Evolutionary conservation across 2,113 vertebrate genomes (phyloP), one percentile per base, ranked within the genome.

Genomic region (Bufo bufo): DNA sequence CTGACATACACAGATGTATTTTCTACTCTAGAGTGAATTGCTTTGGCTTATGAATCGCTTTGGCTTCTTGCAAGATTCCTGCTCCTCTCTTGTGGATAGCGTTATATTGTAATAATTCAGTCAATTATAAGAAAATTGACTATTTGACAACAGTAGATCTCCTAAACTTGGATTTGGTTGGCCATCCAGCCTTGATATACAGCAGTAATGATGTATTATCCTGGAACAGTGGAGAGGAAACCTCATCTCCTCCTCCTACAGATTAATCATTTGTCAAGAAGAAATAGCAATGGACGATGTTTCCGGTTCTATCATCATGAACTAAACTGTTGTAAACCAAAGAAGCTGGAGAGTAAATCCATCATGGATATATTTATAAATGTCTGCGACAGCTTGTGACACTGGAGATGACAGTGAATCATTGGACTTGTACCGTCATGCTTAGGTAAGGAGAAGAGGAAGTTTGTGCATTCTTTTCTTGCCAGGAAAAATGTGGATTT

Each of bases 401-500:
- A 10, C 14, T 54, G 82, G 19, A 1, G 13, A 71, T 71, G 58
- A 49, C 65, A 33, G 82, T 84, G 82, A 54, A 71, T 84, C 63
- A 69, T 84, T 66, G 65, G 23, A 17, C 47, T 50, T 17, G 43
- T 66, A 49, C 19, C 63, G 61, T 83, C 61, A 83, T 83, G 61
- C 61, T 83, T 83, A 69, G 81, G 47, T 83, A 66, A 81, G 77
- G 16, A 50, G 43, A 50, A 83, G 43, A 83, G 81, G 81, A 83
- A 83, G 59, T 83, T 66, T 84, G 65, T 33, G 49, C 14, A 54
- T 84, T 69, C n/a, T 54, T 45, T 43, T 33, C 52, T 79, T 79
- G 58, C 52, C 13, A 47, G 17, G 23, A 20, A 6, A 17, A 16
- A 8, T 47, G 14, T 45, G 1, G 72, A 50, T 9, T 9, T 49